Percentiles rank a stretch among this genome's conserved stretches.
Evolutionary conservation across 2,888 invertebrate genomes (phyloP).

Genomic region (Argyresthia goedartella): DNA sequence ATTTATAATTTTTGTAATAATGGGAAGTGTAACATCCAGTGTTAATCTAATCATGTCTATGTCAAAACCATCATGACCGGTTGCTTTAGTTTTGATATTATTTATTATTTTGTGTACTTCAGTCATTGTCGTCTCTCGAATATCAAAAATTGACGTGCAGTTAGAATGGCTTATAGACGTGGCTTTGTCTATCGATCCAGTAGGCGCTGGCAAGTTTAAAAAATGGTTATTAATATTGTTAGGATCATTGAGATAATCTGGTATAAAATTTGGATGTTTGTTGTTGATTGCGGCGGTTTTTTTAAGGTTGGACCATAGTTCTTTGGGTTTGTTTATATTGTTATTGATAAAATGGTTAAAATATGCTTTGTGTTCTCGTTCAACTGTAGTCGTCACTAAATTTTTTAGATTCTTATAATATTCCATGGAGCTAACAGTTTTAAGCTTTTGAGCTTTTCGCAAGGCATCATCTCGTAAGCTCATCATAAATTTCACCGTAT

Average conservation of each 20-base stretch:
- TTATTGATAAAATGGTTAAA: conserved; percentile 11
- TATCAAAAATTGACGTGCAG: neutral
- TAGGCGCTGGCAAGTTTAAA: neutral
- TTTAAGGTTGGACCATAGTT: conserved; percentile 8
- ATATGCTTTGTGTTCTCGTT: conserved; percentile 12
- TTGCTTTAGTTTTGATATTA: conserved; percentile 8
- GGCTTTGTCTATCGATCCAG: neutral
- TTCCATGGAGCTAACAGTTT: neutral
- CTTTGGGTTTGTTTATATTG: conserved; percentile 7
- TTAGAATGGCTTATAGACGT: neutral
- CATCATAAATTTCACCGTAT: neutral
- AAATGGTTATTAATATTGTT: conserved; percentile 3
- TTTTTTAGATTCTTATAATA: conserved; percentile 9
- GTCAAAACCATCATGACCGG: conserved; percentile 8
- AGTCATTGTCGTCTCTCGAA: neutral
- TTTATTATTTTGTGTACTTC: conserved; percentile 8
- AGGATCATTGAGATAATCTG: neutral
- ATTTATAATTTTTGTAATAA: conserved; percentile 10
- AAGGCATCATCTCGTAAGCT: neutral
- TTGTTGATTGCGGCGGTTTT: neutral
- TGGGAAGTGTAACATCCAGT: conserved; percentile 7
- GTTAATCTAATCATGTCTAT: conserved; percentile 11
- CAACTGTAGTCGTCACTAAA: conserved; percentile 6
- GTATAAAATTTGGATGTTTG: neutral
- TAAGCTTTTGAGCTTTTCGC: neutral